A percentile compares a stretch with the other conserved stretches of the same genome.
phyloP scores from a whole-genome alignment of 2,797 vertebrate genomes.

The Syngnathus rostellatus region DNA sequence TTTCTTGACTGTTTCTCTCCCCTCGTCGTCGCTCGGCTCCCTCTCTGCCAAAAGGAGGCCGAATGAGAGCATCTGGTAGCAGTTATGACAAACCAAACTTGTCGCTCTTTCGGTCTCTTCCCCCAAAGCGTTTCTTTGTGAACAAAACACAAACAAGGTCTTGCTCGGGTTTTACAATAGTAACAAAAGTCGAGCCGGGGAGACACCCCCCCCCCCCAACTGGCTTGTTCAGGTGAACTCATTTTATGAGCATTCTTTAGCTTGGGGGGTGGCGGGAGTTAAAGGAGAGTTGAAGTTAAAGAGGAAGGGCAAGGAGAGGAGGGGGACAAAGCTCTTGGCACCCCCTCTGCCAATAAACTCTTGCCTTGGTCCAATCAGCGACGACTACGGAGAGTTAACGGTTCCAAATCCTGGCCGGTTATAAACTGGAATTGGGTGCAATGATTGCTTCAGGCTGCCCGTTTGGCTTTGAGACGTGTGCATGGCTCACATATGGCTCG shows the following conservation, averaged over 20 bases:
- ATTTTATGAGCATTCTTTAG: slow-evolving; percentile 75
- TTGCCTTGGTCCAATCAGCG: slow-evolving; percentile 54
- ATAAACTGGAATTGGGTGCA: slow-evolving; percentile 69
- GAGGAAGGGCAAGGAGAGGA: slow-evolving; percentile 54
- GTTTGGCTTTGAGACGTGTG: slow-evolving; percentile 61
- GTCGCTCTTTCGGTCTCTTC: slow-evolving; percentile 48
- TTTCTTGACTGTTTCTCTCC: slow-evolving; percentile 16
- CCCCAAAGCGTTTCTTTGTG: slow-evolving; percentile 48
- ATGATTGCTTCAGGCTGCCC: slow-evolving; percentile 71
- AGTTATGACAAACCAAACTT: slow-evolving; percentile 71
- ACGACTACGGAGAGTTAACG: slow-evolving; percentile 50
- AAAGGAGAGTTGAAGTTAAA: slow-evolving; percentile 67
- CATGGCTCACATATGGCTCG: slow-evolving; percentile 60
- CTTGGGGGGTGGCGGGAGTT: slow-evolving; percentile 60
- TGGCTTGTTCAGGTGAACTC: slow-evolving; percentile 73
- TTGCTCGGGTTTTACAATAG: slow-evolving; percentile 68
- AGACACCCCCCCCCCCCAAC: slow-evolving; percentile 58
- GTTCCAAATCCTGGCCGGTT: slow-evolving; percentile 62
- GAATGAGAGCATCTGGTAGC: slow-evolving; percentile 72
- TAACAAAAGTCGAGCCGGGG: slow-evolving; percentile 59
- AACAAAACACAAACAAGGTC: slow-evolving; percentile 72
- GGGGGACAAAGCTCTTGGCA: slow-evolving; percentile 55
- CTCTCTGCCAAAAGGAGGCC: slow-evolving; percentile 56
- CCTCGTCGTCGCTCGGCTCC: slow-evolving; percentile 25
- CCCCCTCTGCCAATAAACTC: slow-evolving; percentile 63